Percentiles rank a stretch among this genome's conserved stretches.
phyloP scores from a whole-genome alignment of 2,113 vertebrate species.

The Bothrops jararaca region DNA sequence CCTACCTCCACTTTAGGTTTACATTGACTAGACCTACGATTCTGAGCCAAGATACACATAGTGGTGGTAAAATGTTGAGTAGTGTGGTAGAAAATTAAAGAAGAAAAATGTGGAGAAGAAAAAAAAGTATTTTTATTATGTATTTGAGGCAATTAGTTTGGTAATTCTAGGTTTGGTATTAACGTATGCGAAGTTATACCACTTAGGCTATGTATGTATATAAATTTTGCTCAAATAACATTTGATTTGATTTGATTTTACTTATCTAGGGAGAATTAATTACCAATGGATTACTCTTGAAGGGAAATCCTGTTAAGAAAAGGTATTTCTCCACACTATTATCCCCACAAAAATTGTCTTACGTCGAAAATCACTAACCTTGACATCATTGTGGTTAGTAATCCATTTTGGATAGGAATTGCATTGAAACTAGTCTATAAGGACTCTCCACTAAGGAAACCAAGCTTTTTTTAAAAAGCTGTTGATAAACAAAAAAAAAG shows the following conservation, averaged over 20 bases:
- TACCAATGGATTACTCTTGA: not conserved
- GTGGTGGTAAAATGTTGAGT: not conserved
- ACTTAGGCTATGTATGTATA: not conserved
- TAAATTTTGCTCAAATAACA: not conserved
- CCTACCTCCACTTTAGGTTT: not conserved
- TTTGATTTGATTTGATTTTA: not conserved
- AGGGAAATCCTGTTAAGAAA: not conserved
- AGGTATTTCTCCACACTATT: not conserved
- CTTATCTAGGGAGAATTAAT: not conserved
- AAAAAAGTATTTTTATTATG: not conserved
- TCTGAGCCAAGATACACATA: not conserved
- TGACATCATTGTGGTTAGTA: not conserved
- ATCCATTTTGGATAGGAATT: not conserved
- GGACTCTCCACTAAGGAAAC: not conserved
- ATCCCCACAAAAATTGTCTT: not conserved
- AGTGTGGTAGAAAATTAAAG: not conserved
- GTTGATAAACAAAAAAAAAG: not conserved
- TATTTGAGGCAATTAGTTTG: not conserved
- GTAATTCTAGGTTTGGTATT: not conserved
- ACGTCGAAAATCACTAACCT: not conserved
- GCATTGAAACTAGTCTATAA: not conserved
- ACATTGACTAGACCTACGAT: not conserved
- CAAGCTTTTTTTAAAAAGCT: not conserved
- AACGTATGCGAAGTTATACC: not conserved
- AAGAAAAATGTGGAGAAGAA: not conserved